Percentiles rank a stretch among this genome's conserved stretches.
These are phyloP conservation scores for Lithophane socia DNA, from an alignment of 2,888 invertebrate species.

Conservation along the genomic window DNA sequence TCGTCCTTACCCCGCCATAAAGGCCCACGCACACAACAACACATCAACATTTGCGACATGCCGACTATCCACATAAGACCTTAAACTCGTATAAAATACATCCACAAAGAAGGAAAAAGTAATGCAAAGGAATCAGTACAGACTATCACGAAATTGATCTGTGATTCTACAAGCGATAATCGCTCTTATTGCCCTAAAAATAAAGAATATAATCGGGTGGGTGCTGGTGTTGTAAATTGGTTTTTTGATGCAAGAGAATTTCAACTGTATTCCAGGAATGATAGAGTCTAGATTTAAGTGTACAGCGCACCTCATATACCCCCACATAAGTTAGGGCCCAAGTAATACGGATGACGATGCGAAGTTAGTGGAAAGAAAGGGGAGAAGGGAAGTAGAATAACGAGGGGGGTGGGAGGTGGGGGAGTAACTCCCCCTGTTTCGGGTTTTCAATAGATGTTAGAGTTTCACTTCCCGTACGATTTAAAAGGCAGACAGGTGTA, in stretches of 20 bases:
- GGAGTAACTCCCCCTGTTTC: slow-evolving; percentile 85
- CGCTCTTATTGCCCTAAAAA: slow-evolving; percentile 36
- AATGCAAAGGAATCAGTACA: slow-evolving; percentile 89
- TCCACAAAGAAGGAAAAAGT: slow-evolving; percentile 89
- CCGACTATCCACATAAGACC: slow-evolving; percentile 86
- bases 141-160: slow-evolving; percentile 90
- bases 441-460: slow-evolving; percentile 90
- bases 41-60: slow-evolving; percentile 69
- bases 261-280: slow-evolving; percentile 20
- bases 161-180: slow-evolving; percentile 69
- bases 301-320: slow-evolving; percentile 73
- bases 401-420: slow-evolving; percentile 77
- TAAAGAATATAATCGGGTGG: slow-evolving; percentile 73
- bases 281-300: slow-evolving; percentile 69
- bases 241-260: slow-evolving; percentile 72
- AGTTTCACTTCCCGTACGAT: slow-evolving; percentile 84
- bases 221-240: slow-evolving; percentile 78
- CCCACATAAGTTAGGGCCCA: slow-evolving; percentile 89
- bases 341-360: slow-evolving; percentile 90
- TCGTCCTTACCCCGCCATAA: slow-evolving; percentile 47
- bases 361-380: slow-evolving; percentile 90
- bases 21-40: slow-evolving; percentile 66
- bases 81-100: slow-evolving; percentile 89
- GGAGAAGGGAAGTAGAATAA: slow-evolving; percentile 85
- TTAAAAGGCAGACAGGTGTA: slow-evolving; percentile 86